These are phyloP conservation scores for Oppia nitens DNA, from an alignment of 1,140 invertebrate genomes.

Conservation along the genomic window DNA sequence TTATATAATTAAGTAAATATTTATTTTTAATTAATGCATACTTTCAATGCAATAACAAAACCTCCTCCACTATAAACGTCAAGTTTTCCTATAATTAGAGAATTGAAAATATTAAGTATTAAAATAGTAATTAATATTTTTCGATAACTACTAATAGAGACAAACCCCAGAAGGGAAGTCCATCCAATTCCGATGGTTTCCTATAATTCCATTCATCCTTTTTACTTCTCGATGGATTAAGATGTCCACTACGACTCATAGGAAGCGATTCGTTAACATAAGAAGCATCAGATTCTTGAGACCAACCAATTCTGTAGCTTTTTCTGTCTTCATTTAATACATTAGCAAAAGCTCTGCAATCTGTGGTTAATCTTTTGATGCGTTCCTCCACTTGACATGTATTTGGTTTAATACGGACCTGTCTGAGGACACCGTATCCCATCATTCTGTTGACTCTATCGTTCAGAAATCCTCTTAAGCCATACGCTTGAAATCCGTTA, in stretches of 20 bases:
- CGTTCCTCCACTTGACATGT: slow-evolving; percentile 21
- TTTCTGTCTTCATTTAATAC: slow-evolving; percentile 23
- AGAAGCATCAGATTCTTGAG: slow-evolving; percentile 17
- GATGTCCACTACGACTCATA: slow-evolving; percentile 3
- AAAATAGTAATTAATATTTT: no score
- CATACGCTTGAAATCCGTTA: slow-evolving; percentile 33
- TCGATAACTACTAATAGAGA: neutral
- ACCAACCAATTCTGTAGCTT: slow-evolving; percentile 27
- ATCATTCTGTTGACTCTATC: slow-evolving; percentile 36
- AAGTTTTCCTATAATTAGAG: slow-evolving; percentile 19
- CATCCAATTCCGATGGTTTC: slow-evolving; percentile 27
- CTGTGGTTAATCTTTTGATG: slow-evolving; percentile 17
- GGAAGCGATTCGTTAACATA: slow-evolving; percentile 13
- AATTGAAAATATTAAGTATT: no score
- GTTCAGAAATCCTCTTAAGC: slow-evolving; percentile 34
- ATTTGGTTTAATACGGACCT: slow-evolving; percentile 28
- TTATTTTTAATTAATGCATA: neutral
- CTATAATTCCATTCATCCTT: slow-evolving; percentile 29
- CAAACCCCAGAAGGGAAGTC: slow-evolving; percentile 31
- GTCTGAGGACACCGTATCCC: slow-evolving; percentile 36
- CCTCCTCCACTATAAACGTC: slow-evolving; percentile 38
- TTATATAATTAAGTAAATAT: neutral
- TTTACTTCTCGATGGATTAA: slow-evolving; percentile 18
- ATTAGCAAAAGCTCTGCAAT: slow-evolving; percentile 20
- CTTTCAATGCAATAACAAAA: slow-evolving; percentile 32